phyloP scores from a whole-genome alignment of 2,888 invertebrate genomes.

The Germaria angustata region DNA sequence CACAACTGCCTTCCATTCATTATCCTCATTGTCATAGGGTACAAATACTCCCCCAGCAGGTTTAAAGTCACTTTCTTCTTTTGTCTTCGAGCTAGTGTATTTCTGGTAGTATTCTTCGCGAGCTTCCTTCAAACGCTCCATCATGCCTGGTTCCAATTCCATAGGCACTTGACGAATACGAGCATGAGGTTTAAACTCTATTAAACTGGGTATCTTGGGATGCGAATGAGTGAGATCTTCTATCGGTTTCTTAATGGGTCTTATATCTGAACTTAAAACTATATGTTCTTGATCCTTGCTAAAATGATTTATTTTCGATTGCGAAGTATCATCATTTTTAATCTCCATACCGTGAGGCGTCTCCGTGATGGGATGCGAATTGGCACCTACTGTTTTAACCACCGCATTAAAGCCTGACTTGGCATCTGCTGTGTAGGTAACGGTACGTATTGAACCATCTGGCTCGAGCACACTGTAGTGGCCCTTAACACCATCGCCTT shows the following conservation, averaged over 20 bases:
- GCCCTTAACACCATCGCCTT: slow-evolving; percentile 81
- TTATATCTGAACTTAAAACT: slow-evolving; percentile 78
- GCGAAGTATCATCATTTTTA: slow-evolving; percentile 76
- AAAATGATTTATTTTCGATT: slow-evolving; percentile 80
- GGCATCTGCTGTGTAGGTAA: slow-evolving; percentile 82
- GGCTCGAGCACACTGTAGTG: slow-evolving; percentile 85
- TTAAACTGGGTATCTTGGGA: slow-evolving; percentile 76
- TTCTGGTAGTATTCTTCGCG: slow-evolving; percentile 74
- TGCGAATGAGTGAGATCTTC: slow-evolving; percentile 77
- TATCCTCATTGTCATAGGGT: slow-evolving; percentile 71
- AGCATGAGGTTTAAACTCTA: slow-evolving; percentile 78
- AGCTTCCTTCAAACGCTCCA: slow-evolving; percentile 71
- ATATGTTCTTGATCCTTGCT: slow-evolving; percentile 80
- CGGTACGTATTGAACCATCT: slow-evolving; percentile 83
- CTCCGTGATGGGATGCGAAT: slow-evolving; percentile 78
- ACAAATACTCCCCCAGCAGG: slow-evolving; percentile 62
- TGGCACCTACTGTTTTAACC: slow-evolving; percentile 81
- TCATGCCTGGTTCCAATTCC: slow-evolving; percentile 76
- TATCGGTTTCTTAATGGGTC: slow-evolving; percentile 73
- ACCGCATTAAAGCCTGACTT: slow-evolving; percentile 82
- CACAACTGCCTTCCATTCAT: slow-evolving; percentile 77
- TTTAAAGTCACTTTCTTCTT: slow-evolving; percentile 55
- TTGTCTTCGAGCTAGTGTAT: neutral
- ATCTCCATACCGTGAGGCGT: slow-evolving; percentile 72
- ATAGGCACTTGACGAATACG: slow-evolving; percentile 78